Evolutionary conservation across 1,140 invertebrate genomes (phyloP), one percentile per base, ranked within the genome.

Genomic region (Papilio polyxenes): DNA sequence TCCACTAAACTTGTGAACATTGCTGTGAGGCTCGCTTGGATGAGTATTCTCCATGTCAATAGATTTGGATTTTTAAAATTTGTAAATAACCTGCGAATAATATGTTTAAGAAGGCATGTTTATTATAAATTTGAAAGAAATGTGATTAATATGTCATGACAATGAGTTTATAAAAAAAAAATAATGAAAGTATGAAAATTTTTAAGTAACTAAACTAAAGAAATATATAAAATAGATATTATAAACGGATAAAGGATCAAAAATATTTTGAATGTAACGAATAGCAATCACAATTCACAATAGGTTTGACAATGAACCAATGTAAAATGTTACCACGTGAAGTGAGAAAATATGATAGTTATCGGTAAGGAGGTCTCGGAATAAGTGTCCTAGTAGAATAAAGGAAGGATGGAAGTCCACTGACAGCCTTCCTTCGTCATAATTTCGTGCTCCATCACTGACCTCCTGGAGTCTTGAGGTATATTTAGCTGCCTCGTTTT

Each of bases 1-100:
- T 48, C 84, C 87, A 15, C 82, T 86, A 72, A 90, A 91, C 84
- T 92, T 92, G 0, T 87, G 76, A 62, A 93, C 85, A 84, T 93
- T 93, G 81, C 91, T 93, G 72, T 62, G 82, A 5, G 92, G 92
- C 62, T 89, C 81, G 15, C 44, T 31, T 37, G 91, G 90, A 82
- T 93, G 92, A 2, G 69, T 81, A 17, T 78, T 84, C 75, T 83
- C 83, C 86, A 86, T 89, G 23, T 75, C 82, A 10, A 37, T 83
- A 56, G 65, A 72, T 40, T 44, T 51, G 3, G 9, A n/a, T 37
- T 40, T 4, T 17, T 17, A 6, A 53, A 17, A 53, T 15, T 59
- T 59, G n/a, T 20, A 20, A 59, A 59, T 4, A 69, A 53, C 31
- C n/a, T 77, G 17, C 17, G 31, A 77, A 77, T 56, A 37, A 56